Evolutionary conservation across 2,797 vertebrate genomes (phyloP), one percentile per base, ranked within the genome.

Genomic region (Galagoides demidoff): DNA sequence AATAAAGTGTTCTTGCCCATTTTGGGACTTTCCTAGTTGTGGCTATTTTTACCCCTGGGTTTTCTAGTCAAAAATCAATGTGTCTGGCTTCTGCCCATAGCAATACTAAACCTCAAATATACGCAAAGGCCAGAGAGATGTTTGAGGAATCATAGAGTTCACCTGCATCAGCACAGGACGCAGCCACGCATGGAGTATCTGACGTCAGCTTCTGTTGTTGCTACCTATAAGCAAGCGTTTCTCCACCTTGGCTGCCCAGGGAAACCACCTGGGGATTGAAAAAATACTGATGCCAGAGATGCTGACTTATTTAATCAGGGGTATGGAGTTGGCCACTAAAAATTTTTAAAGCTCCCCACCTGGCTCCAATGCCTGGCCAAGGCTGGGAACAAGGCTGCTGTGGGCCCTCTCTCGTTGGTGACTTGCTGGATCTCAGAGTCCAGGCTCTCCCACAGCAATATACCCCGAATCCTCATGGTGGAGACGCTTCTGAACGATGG

Each of bases 11-110:
- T 22, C 14, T 22, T 83, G 25, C 34, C 76, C 57, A 89, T 84
- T 86, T 78, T 84, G 68, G 43, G 34, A 87, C 59, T 59, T 9
- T 64, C 31, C 10, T 14, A 59, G 17, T 11, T 81, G 5, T 84
- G 34, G 22, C 61, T 39, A n/a, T 74, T 82, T 68, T 68, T 78
- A 85, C 7, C 16, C 22, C 83, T 90, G 31, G 12, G 5, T 91
- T 93, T 85, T 88, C 85, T 14, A 76, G 39, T 81, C 57, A 92
- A 97, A 97, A 92, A 73, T 85, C 3, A 82, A 19, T 57, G 57
- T 39, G 17, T 66, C 20, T 87, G 20, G 25, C 73, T 74, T 45
- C 45, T 71, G 71, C 12, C 11, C 81, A 22, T 20, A 82, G 4
- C 76, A 9, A 52, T 61, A 86, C 23, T 71, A 78, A 39, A 52